phyloP scores from a whole-genome alignment of 2,113 vertebrate genomes.

The Setophaga coronata region DNA sequence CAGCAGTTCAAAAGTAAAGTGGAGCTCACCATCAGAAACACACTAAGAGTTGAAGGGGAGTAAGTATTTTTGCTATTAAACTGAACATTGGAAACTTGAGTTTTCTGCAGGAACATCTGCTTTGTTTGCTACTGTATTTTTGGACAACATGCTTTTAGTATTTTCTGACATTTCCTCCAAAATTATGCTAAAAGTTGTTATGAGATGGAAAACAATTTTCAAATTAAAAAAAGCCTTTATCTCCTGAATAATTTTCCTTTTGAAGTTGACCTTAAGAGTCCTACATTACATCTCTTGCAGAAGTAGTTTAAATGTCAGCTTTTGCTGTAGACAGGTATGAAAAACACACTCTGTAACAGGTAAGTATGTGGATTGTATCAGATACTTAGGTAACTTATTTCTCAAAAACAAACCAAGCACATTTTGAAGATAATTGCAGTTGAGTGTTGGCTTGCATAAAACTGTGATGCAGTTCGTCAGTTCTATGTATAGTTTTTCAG shows the following conservation, averaged over 20 bases:
- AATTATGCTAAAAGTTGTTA: neutral
- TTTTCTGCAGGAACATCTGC: conserved; percentile 11
- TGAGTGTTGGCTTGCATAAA: neutral
- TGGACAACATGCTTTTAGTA: neutral
- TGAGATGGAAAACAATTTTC: neutral
- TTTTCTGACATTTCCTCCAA: neutral
- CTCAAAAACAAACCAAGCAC: neutral
- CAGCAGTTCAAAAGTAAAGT: conserved; percentile 85
- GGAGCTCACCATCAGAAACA: conserved; percentile 82
- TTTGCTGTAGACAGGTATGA: neutral
- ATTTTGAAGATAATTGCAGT: neutral
- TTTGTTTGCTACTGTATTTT: conserved; percentile 41
- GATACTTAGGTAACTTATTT: neutral
- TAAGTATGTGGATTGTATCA: neutral
- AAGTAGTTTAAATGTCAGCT: neutral
- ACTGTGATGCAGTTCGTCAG: neutral
- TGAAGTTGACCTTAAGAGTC: neutral
- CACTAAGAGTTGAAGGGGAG: conserved; percentile 49
- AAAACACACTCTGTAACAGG: neutral
- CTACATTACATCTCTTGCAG: neutral
- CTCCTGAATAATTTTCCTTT: neutral
- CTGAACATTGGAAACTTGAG: conserved; percentile 1
- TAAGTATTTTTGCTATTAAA: conserved; percentile 41
- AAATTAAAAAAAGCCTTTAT: neutral
- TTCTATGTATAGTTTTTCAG: neutral